Base-by-base conservation (phyloP, 2,797 vertebrate genomes). In the Okamejei kenojei region DNA sequence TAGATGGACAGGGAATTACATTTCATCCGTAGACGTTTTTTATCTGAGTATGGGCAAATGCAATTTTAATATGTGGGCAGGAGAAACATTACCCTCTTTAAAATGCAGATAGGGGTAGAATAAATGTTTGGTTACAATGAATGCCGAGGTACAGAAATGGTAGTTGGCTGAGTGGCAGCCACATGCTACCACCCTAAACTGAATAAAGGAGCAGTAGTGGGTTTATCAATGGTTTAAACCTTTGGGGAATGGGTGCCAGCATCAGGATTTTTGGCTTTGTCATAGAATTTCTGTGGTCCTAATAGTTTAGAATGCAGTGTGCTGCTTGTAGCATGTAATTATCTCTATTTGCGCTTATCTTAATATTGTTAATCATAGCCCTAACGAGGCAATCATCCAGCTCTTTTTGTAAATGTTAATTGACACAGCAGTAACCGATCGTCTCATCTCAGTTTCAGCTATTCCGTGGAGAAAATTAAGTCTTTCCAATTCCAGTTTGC, bases 341-440 rank as follows among this genome's bases (percentile, higher is more conserved):
- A 91, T 32, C 9, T 88, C 61, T 32, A 88, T 45, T 91, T 91
- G 90, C 26, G 90, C 71, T 91, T 90, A 26, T 45, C 35, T 23
- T 68, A 54, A 54, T 26, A 74, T 74, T 45, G 65, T 91, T 73
- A 91, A 91, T 91, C 68, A 73, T 91, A 32, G 38, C 23, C 38
- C 10, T 45, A 74, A 91, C 23, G 10, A 91, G 90, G 23, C 38
- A 74, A 45, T 91, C 90, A 91, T 54, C 35, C 68, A 74, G 35
- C 38, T 91, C 68, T 74, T 91, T 26, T 91, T 54, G 38, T 45
- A 91, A 91, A 74, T 91, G 71, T 74, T 91, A 91, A 74, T 91
- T 74, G 71, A 74, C 90, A 91, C 35, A 91, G 35, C 23, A 91
- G n/a, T 32, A 65, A 32, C 84, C 3, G 15, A 32, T 13, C 32